Evolutionary conservation across 1,140 invertebrate genomes (phyloP).

Genomic region (Hydropsyche tenuis): DNA sequence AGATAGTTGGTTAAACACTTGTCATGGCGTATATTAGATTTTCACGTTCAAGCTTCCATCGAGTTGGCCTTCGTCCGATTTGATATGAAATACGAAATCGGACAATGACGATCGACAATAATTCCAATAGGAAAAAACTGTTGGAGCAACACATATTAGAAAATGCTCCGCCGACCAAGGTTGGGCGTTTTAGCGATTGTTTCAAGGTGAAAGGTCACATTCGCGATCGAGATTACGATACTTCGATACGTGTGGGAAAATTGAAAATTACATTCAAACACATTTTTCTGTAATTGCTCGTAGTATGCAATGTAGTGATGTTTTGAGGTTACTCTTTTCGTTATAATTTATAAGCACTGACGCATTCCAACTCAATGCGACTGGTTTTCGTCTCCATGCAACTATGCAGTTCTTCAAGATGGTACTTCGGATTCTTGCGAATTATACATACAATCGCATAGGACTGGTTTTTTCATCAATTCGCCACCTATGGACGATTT

Average conservation of each 20-base stretch:
- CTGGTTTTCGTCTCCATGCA: too few relatives aligned
- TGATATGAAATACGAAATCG: constrained; percentile 12
- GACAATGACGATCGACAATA: constrained; percentile 17
- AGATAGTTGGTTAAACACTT: constrained; percentile 20
- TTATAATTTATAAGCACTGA: too few relatives aligned
- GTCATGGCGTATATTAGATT: constrained; percentile 4
- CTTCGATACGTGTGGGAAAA: constrained; percentile 11
- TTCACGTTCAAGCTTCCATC: not conserved
- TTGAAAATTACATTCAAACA: not conserved
- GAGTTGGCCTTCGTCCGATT: constrained; percentile 11
- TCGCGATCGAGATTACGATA: not conserved
- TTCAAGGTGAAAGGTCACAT: constrained; percentile 24
- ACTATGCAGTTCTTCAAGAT: too few relatives aligned
- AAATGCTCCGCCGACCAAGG: constrained; percentile 3
- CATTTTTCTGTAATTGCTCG: too few relatives aligned
- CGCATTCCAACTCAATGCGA: too few relatives aligned
- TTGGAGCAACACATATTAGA: not conserved
- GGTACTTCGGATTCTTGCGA: too few relatives aligned
- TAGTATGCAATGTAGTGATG: too few relatives aligned
- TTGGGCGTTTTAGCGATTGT: constrained; percentile 7
- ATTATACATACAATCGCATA: not conserved
- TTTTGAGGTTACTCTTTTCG: too few relatives aligned
- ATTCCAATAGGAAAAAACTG: not conserved
- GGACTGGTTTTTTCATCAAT: constrained; percentile 3
- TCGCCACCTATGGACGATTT: not conserved